Conservation (phyloP, 2,888 invertebrate species). For the Andrena dorsata region DNA sequence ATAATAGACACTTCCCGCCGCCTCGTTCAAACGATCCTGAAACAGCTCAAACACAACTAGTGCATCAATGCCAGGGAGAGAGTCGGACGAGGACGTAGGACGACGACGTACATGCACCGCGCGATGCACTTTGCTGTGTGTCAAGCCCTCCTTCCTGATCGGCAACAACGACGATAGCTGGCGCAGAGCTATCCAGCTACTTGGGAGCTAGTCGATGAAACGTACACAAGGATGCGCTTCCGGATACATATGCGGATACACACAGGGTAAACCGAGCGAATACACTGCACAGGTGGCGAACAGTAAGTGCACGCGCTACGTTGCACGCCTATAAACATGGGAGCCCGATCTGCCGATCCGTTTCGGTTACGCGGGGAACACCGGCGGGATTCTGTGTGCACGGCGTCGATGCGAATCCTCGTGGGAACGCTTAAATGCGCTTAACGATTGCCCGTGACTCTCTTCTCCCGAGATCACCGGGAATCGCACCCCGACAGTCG, state of each 20-base stretch:
- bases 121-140: slow-evolving; percentile 51
- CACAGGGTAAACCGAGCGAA: slow-evolving; percentile 56
- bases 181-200: slow-evolving; percentile 37
- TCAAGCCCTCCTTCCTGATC: slow-evolving; percentile 61
- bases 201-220: slow-evolving; percentile 53
- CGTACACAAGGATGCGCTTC: slow-evolving; percentile 53
- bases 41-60: slow-evolving; percentile 10
- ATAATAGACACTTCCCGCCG: neutral
- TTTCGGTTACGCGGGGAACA: slow-evolving; percentile 65
- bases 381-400: slow-evolving; percentile 47
- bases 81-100: slow-evolving; percentile 34
- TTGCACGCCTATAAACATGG: slow-evolving; percentile 65
- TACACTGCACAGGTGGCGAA: slow-evolving; percentile 57
- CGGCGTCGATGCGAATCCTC: slow-evolving; percentile 55
- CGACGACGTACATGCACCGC: slow-evolving; percentile 40
- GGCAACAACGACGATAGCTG: slow-evolving; percentile 52
- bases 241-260: slow-evolving; percentile 40
- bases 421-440: slow-evolving; percentile 70
- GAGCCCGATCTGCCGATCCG: slow-evolving; percentile 64
- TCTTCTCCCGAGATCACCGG: slow-evolving; percentile 27
- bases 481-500: slow-evolving; percentile 3
- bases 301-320: slow-evolving; percentile 64
- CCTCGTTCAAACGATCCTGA: neutral
- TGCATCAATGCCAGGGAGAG: slow-evolving; percentile 13
- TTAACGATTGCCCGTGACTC: slow-evolving; percentile 53